A percentile compares a stretch with the other conserved stretches of the same genome.
These are phyloP conservation scores for Chlamydotis undulata DNA, from an alignment of 2,113 vertebrate species.

Conservation along the genomic window DNA sequence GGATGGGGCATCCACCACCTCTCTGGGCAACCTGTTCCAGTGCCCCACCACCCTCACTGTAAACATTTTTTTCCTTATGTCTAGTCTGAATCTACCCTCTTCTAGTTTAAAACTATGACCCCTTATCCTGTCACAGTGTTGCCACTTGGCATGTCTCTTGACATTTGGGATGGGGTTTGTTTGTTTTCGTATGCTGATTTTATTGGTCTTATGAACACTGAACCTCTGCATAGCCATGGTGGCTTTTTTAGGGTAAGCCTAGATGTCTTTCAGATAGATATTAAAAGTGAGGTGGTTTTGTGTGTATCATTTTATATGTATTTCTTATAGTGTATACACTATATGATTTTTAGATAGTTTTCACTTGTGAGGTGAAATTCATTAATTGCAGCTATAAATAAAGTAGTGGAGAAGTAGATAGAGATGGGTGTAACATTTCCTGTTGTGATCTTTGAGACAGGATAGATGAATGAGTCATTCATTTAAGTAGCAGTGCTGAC, in stretches of 20 bases:
- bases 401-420: constrained; percentile 12
- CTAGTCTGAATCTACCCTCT: not conserved
- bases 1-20: too few relatives aligned
- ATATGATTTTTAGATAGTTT: not conserved
- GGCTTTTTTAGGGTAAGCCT: not conserved
- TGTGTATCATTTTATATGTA: not conserved
- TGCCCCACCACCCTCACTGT: too few relatives aligned
- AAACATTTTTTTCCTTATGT: not conserved
- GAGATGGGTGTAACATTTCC: constrained; percentile 49
- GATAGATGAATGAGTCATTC: constrained; percentile 54
- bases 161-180: not conserved
- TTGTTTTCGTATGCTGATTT: not conserved
- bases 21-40: too few relatives aligned
- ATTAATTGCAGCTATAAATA: constrained; percentile 46
- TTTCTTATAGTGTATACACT: not conserved
- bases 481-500: constrained; percentile 16
- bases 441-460: constrained; percentile 57
- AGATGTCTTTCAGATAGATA: not conserved
- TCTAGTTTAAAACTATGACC: not conserved
- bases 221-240: not conserved
- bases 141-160: fast-evolving
- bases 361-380: not conserved
- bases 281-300: fast-evolving
- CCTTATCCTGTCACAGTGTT: not conserved
- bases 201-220: not conserved